phyloP scores from a whole-genome alignment of 2,888 invertebrate species.

The Desoria tigrina region DNA sequence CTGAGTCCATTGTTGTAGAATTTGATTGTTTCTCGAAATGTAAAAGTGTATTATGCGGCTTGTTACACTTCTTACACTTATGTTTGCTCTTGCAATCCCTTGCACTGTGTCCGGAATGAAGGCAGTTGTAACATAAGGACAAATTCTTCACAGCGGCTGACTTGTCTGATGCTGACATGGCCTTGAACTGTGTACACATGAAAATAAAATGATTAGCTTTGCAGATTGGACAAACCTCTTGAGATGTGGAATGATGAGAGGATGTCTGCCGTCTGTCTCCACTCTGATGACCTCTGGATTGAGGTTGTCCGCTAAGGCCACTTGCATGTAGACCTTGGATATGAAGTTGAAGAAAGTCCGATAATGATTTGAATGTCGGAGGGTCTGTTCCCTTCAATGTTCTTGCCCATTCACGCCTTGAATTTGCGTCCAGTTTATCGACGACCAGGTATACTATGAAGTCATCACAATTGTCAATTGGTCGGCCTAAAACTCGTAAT shows the following conservation, averaged over 20 bases:
- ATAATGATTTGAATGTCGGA: conserved; percentile 15
- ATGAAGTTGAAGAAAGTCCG: conserved; percentile 11
- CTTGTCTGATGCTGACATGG: no score
- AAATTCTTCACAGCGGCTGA: no score
- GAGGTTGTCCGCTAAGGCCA: no score
- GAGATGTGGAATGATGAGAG: no score
- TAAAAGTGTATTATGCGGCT: not conserved
- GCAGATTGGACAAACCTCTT: no score
- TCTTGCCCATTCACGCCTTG: conserved; percentile 22
- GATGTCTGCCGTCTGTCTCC: no score
- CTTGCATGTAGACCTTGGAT: conserved; percentile 17
- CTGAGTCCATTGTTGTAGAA: no score
- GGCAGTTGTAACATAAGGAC: no score
- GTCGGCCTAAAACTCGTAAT: conserved; percentile 13
- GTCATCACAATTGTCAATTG: conserved; percentile 16
- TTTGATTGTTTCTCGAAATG: not conserved
- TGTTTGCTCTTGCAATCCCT: not conserved
- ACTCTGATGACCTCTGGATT: no score
- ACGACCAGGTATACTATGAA: conserved; percentile 7
- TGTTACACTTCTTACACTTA: not conserved
- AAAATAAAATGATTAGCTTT: no score
- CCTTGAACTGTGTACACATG: no score
- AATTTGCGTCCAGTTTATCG: conserved; percentile 21
- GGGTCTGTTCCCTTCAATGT: not conserved
- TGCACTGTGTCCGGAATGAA: not conserved